These are phyloP conservation scores for Bolborhynchus lineola DNA, from an alignment of 2,113 vertebrate genomes.

Conservation along the genomic window DNA sequence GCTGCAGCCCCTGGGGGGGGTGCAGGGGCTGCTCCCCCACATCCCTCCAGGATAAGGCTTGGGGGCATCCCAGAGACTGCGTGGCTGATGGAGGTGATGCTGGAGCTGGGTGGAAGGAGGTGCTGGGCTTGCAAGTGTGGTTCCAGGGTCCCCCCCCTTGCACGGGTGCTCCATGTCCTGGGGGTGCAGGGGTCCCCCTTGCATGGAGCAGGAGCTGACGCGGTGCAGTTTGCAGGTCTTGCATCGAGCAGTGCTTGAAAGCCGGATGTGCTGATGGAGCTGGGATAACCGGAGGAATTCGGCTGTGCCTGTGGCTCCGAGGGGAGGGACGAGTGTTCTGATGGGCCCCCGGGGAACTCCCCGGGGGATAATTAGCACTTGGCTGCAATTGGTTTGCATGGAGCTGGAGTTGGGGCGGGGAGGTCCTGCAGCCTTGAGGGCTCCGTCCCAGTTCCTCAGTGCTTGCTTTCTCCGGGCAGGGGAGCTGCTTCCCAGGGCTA, in stretches of 20 bases:
- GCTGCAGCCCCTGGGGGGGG: fast-evolving
- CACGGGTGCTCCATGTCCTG: background rate
- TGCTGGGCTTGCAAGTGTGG: fast-evolving
- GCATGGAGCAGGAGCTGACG: background rate
- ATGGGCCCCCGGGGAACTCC: background rate
- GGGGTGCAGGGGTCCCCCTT: background rate
- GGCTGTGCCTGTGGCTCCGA: background rate
- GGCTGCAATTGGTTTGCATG: background rate
- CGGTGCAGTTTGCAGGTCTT: background rate
- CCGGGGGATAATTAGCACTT: background rate
- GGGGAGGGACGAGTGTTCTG: background rate
- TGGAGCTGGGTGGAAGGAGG: background rate
- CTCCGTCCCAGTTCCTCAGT: background rate
- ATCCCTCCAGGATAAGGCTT: background rate
- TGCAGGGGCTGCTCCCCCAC: background rate
- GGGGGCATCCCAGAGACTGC: fast-evolving
- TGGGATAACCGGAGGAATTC: background rate
- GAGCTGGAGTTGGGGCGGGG: background rate
- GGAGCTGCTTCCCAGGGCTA: background rate
- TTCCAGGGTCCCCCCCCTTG: background rate
- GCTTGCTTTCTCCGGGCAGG: background rate
- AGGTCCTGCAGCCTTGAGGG: background rate
- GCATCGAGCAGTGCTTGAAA: background rate
- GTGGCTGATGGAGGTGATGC: background rate
- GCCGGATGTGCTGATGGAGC: background rate